Percentiles rank a stretch among this genome's conserved stretches.
These are phyloP conservation scores for Marisa cornuarietis DNA, from an alignment of 1,140 invertebrate species.

Conservation along the genomic window DNA sequence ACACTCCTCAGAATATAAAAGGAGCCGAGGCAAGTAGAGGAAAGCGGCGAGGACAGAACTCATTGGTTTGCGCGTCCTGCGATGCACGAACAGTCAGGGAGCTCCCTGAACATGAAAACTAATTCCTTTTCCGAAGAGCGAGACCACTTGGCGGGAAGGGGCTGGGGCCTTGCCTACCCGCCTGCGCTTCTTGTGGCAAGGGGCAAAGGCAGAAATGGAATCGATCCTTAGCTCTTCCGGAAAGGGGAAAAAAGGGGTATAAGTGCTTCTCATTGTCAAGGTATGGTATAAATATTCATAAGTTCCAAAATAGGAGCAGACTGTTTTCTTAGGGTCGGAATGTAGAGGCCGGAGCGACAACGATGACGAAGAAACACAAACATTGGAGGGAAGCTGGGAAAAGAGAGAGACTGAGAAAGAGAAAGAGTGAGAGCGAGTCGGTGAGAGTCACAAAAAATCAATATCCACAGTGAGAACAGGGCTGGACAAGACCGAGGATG, in stretches of 20 bases:
- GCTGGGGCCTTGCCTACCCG: too few species aligned
- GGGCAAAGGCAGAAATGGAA: too few species aligned
- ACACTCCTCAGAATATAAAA: slow-evolving; percentile 35
- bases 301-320: too few species aligned
- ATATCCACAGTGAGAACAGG: not conserved
- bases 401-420: not conserved
- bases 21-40: slow-evolving; percentile 3
- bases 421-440: not conserved
- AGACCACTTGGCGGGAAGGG: too few species aligned
- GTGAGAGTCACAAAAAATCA: not conserved
- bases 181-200: too few species aligned
- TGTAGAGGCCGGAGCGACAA: too few species aligned
- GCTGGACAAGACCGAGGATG: not conserved
- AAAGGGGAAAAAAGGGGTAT: too few species aligned
- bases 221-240: too few species aligned
- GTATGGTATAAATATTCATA: too few species aligned
- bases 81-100: slow-evolving; percentile 13
- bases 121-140: slow-evolving; percentile 4
- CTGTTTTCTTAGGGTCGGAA: too few species aligned
- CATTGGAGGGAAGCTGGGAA: not conserved
- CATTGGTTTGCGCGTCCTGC: slow-evolving; percentile 22
- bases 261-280: too few species aligned
- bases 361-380: too few species aligned
- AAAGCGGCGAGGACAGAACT: not conserved
- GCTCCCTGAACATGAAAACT: slow-evolving; percentile 11